Evolutionary conservation across 2,113 vertebrate genomes (phyloP), one percentile per base, ranked within the genome.

Genomic region (Hydropotes inermis): DNA sequence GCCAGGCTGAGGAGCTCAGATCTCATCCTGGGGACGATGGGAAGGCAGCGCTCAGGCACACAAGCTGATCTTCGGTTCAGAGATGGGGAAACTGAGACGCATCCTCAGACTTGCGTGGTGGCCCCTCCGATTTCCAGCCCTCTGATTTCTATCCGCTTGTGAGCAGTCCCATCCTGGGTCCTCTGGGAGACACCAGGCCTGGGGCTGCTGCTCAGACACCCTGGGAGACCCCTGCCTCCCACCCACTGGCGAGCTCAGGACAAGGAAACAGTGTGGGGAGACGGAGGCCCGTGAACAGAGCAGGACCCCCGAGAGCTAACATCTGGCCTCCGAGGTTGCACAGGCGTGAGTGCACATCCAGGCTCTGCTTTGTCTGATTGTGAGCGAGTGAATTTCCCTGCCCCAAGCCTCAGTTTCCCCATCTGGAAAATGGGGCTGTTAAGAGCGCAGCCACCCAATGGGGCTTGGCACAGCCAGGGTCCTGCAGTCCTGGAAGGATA

Each of bases 271-370:
- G 64, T 4, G 17, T 6, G 3, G 3, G 17, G 19, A 28, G 27
- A 25, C 12, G 0, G 43, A 95, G 52, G 52, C n/a, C 43, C 0
- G 0, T 0, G 0, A 30, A 50, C 28, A 52, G 33, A 28, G 61
- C 43, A 39, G 57, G 76, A 25, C 45, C 61, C 17, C 19, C 5
- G 2, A 13, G 7, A 70, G 83, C 23, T 60, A 11, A 58, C 19
- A 7, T 2, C 30, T 1, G 19, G 89, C 82, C 55, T 67, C 10
- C 2, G 50, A 55, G 39, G 33, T 16, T 10, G 15, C 70, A 33
- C 4, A 7, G 54, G 54, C 0, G 4, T 4, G 12, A 86, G 82
- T 91, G 54, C 19, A 55, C 57, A 67, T 50, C 70, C 50, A 11
- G 43, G 1, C 50, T 90, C 52, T 39, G 43, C 13, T 86, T 23